Conservation (phyloP, 2,888 invertebrate genomes). For the Alsophila aescularia region DNA sequence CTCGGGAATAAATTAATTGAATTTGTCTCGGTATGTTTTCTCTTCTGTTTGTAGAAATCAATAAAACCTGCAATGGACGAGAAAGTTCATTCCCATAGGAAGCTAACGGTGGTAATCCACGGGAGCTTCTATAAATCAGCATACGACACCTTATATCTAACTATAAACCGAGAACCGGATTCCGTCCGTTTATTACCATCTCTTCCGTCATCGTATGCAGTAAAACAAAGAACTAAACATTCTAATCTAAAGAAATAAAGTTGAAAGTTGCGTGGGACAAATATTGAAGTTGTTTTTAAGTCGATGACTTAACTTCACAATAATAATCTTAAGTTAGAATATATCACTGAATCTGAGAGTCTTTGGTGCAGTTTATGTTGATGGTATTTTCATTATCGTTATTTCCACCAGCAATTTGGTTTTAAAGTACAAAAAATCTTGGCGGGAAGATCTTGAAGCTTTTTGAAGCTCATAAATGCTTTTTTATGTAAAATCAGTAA, state of each 20-base stretch:
- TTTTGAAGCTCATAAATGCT: not conserved
- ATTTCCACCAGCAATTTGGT: slow-evolving; percentile 6
- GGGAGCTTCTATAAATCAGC: slow-evolving; percentile 14
- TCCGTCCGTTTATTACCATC: slow-evolving; percentile 15
- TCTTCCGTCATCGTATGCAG: slow-evolving; percentile 21
- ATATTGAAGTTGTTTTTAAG: slow-evolving; percentile 8
- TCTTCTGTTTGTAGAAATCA: no score
- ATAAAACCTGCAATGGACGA: no score
- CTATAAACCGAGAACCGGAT: slow-evolving; percentile 16
- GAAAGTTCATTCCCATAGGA: no score
- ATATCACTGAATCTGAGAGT: slow-evolving; percentile 9
- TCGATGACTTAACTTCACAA: slow-evolving; percentile 29
- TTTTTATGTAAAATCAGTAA: no score
- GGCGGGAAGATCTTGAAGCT: not conserved
- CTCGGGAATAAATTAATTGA: no score
- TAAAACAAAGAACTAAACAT: not conserved
- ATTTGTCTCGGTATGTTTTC: no score
- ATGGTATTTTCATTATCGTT: slow-evolving; percentile 16
- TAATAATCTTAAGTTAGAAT: slow-evolving; percentile 22
- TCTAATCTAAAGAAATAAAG: not conserved
- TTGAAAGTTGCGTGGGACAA: slow-evolving; percentile 4
- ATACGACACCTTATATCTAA: slow-evolving; percentile 15
- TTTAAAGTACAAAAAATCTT: not conserved
- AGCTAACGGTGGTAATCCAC: slow-evolving; percentile 9
- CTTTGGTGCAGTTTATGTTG: slow-evolving; percentile 9